Conservation (phyloP, 2,797 vertebrate genomes). For the Arvicola amphibius region DNA sequence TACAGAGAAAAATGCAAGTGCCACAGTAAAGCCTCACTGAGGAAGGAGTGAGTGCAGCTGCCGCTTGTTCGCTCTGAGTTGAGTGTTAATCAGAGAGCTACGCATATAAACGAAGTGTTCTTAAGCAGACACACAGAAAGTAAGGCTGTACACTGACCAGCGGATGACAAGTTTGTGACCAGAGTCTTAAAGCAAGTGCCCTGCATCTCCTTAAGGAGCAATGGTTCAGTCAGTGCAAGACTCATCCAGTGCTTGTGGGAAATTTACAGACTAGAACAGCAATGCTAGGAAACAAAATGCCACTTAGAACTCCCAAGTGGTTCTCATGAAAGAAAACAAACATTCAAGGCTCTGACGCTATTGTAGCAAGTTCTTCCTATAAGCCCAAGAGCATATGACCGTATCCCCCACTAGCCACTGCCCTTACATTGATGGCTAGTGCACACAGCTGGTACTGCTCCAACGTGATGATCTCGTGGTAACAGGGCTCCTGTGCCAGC, state of each 20-base stretch:
- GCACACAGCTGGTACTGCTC: conserved; percentile 98
- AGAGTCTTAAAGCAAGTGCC: neutral
- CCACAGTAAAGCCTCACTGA: neutral
- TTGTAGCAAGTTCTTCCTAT: neutral
- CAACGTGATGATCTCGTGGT: conserved; percentile 98
- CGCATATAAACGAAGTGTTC: neutral
- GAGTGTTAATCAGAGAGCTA: neutral
- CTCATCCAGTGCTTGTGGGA: neutral
- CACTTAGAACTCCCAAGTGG: neutral
- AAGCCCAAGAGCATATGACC: neutral
- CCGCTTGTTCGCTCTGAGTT: neutral
- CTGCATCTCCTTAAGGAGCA: neutral
- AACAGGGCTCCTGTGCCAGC: conserved; percentile 98
- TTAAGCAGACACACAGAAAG: neutral
- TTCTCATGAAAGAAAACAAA: conserved; percentile 7
- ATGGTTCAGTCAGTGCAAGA: neutral
- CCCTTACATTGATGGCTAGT: conserved; percentile 97
- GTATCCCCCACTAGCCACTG: neutral
- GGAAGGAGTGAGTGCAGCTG: neutral
- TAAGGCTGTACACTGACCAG: neutral
- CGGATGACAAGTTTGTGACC: conserved; percentile 9
- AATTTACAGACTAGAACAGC: conserved; percentile 9
- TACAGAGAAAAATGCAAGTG: neutral
- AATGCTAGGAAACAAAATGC: neutral
- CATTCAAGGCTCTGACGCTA: conserved; percentile 18